Conservation (phyloP, 1,140 invertebrate genomes). For the Drosophila dunni region DNA sequence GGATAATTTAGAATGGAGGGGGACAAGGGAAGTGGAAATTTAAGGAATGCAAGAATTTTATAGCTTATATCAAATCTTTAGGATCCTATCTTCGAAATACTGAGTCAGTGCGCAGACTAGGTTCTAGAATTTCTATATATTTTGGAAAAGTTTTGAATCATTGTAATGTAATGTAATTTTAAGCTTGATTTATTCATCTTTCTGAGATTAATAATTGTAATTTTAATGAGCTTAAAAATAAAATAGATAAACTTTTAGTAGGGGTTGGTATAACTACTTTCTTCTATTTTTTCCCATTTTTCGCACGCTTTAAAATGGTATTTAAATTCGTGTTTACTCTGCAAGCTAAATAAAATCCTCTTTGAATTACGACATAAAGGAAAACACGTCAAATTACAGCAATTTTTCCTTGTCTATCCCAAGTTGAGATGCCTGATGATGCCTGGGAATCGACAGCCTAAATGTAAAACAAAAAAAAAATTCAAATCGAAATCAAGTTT, state of each 20-base stretch:
- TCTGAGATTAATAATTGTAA: too few relatives aligned
- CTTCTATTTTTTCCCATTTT: background rate
- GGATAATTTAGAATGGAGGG: background rate
- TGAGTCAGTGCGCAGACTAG: too few relatives aligned
- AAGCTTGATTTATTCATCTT: too few relatives aligned
- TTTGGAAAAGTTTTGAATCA: too few relatives aligned
- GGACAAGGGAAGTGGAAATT: background rate
- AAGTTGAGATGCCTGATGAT: slow-evolving; percentile 29
- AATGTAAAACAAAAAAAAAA: background rate
- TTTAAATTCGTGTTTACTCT: slow-evolving; percentile 37
- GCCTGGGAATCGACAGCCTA: slow-evolving; percentile 20
- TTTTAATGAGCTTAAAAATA: too few relatives aligned
- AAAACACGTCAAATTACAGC: slow-evolving; percentile 55
- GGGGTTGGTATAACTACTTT: too few relatives aligned
- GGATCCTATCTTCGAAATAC: too few relatives aligned
- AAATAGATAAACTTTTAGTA: too few relatives aligned
- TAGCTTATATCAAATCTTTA: too few relatives aligned
- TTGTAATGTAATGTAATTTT: too few relatives aligned
- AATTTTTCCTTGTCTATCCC: slow-evolving; percentile 29
- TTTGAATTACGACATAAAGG: slow-evolving; percentile 43
- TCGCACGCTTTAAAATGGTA: background rate
- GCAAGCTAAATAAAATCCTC: slow-evolving; percentile 52
- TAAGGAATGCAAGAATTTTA: too few relatives aligned
- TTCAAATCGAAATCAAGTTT: slow-evolving; percentile 55
- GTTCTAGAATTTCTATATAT: too few relatives aligned